These are phyloP conservation scores for Eutolmus rufibarbis DNA, from an alignment of 2,888 invertebrate species.

Conservation along the genomic window DNA sequence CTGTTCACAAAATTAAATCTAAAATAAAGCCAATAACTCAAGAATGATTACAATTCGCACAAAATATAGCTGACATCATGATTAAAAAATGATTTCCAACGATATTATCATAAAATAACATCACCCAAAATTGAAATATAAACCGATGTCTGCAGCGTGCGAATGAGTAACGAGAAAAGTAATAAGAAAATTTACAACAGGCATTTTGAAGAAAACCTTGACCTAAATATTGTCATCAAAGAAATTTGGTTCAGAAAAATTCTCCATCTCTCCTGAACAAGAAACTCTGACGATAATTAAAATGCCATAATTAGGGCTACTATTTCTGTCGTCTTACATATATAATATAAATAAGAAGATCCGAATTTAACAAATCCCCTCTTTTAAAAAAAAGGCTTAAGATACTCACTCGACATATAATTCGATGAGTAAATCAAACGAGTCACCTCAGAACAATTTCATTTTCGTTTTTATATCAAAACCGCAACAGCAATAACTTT, in stretches of 20 bases:
- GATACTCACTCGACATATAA: neutral
- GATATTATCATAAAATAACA: neutral
- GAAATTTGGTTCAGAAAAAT: neutral
- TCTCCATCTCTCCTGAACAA: neutral
- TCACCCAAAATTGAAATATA: neutral
- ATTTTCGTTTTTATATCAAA: neutral
- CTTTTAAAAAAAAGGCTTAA: neutral
- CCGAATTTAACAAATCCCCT: neutral
- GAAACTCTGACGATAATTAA: neutral
- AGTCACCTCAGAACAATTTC: neutral
- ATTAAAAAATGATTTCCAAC: neutral
- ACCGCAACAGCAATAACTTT: neutral
- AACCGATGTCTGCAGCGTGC: neutral
- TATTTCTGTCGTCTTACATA: neutral
- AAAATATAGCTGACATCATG: neutral
- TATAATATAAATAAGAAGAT: neutral
- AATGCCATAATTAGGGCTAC: neutral
- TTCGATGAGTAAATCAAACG: neutral
- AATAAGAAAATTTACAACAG: neutral
- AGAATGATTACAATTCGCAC: neutral
- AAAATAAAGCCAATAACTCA: neutral
- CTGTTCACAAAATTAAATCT: too few relatives aligned
- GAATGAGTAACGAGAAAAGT: neutral
- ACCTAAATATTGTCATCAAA: neutral
- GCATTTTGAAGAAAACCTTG: neutral